Conservation (phyloP, 1,140 invertebrate species). For the Berghia stephanieae region DNA sequence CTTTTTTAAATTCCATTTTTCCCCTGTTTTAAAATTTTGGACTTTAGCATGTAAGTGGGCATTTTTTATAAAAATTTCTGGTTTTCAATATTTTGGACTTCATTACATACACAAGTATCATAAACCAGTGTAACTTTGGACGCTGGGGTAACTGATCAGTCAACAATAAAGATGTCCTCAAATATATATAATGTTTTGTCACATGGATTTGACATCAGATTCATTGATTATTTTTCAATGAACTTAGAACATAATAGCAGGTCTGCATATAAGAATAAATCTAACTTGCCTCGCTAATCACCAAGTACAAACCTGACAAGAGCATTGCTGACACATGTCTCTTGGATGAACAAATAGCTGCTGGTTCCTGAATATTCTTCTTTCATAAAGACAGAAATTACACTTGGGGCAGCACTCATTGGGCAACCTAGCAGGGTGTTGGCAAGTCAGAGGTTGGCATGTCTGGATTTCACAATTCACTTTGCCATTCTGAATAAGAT, state of each 20-base stretch:
- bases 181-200: too few relatives aligned
- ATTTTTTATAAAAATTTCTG: too few relatives aligned
- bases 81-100: too few relatives aligned
- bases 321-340: slow-evolving; percentile 40
- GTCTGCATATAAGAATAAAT: background rate
- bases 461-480: slow-evolving; percentile 46
- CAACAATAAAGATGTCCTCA: too few relatives aligned
- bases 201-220: background rate
- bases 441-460: slow-evolving; percentile 46
- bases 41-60: too few relatives aligned
- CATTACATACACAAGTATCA: too few relatives aligned
- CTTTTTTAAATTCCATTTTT: too few relatives aligned
- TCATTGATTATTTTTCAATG: background rate
- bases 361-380: slow-evolving; percentile 51
- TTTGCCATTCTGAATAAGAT: slow-evolving; percentile 52
- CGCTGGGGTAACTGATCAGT: too few relatives aligned
- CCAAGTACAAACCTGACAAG: slow-evolving; percentile 42
- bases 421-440: slow-evolving; percentile 49
- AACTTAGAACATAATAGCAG: background rate
- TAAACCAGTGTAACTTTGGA: too few relatives aligned
- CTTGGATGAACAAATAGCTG: slow-evolving; percentile 49
- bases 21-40: too few relatives aligned
- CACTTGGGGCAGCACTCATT: slow-evolving; percentile 60
- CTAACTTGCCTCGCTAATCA: background rate
- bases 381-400: slow-evolving; percentile 54